Base-by-base conservation (phyloP, 2,888 invertebrate species). In the Leuctra nigra region DNA sequence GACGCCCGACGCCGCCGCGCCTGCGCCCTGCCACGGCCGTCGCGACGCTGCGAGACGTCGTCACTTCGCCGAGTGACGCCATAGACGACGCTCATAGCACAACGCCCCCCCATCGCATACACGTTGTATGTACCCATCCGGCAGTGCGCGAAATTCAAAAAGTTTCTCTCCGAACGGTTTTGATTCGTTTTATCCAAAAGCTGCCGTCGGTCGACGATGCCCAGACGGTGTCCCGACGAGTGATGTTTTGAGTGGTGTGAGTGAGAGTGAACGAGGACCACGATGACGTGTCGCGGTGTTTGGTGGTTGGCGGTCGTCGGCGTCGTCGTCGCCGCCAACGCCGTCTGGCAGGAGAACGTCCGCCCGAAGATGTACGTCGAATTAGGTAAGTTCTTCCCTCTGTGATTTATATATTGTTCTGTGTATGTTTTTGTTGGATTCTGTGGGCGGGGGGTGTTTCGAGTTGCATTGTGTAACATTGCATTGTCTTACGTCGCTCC, bases 301-400 rank as follows among this genome's bases (percentile, higher is more conserved):
- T 56, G 36, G 53, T 50, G 46, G 57, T 16, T 57, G 48, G 55
- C 50, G 7, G 57, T 44, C 16, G 44, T 53, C 22, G 54, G 67
- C 57, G 66, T 64, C 63, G 67, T 69, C 62, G 72, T 72, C 63
- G 65, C 76, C 70, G 78, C 82, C 70, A 41, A 36, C 33, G 59
- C 41, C 16, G 86, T 87, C 69, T 91, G 91, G 91, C 91, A 91
- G 83, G 91, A 91, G 76, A 91, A 91, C 76, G 85, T 89, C 74
- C 81, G 90, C 77, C 91, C 91, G 70, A 91, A 91, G 83, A 87
- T 91, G 84, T 89, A 87, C 80, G 90, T 90, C 73, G 87, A 90
- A 82, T 79, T 90, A 83, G 91, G 91, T 91, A 75, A 86, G 89
- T 82, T 63, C 64, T 4, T n/a, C n/a, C n/a, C n/a, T n/a, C n/a